Conservation (phyloP, 2,113 vertebrate species). For the Lipotes vexillifer region DNA sequence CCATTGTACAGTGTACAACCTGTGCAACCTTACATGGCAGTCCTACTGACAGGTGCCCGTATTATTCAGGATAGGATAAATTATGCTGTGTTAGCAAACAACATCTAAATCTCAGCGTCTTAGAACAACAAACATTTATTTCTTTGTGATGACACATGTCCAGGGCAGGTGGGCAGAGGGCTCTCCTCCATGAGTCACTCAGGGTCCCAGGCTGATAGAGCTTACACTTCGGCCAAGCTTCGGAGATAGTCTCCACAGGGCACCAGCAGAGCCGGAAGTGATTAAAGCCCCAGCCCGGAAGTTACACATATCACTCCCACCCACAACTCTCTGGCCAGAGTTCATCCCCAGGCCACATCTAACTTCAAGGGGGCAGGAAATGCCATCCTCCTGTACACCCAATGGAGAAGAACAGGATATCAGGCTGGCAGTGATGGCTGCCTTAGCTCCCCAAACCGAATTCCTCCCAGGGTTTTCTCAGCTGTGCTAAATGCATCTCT, state of each 20-base stretch:
- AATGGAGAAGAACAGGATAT: neutral
- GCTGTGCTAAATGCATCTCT: neutral
- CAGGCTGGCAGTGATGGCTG: neutral
- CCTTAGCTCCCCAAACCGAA: neutral
- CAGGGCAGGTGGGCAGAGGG: neutral
- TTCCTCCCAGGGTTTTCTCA: neutral
- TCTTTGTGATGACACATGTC: neutral
- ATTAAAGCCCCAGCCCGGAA: too few relatives aligned
- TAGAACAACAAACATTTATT: neutral
- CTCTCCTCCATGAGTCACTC: neutral
- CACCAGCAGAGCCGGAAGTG: neutral
- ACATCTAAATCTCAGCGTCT: neutral
- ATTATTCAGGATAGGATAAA: neutral
- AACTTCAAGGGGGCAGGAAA: neutral
- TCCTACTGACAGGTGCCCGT: neutral
- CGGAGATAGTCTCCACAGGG: too few relatives aligned
- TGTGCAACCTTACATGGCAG: neutral
- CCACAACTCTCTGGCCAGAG: neutral
- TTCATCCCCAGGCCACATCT: neutral
- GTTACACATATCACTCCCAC: neutral
- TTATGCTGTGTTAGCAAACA: neutral
- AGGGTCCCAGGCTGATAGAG: neutral
- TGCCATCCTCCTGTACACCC: accelerated
- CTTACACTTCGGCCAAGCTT: neutral
- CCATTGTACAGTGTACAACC: neutral